Evolutionary conservation across 2,113 vertebrate genomes (phyloP), one percentile per base, ranked within the genome.

Genomic region (Rousettus leschenaultii): DNA sequence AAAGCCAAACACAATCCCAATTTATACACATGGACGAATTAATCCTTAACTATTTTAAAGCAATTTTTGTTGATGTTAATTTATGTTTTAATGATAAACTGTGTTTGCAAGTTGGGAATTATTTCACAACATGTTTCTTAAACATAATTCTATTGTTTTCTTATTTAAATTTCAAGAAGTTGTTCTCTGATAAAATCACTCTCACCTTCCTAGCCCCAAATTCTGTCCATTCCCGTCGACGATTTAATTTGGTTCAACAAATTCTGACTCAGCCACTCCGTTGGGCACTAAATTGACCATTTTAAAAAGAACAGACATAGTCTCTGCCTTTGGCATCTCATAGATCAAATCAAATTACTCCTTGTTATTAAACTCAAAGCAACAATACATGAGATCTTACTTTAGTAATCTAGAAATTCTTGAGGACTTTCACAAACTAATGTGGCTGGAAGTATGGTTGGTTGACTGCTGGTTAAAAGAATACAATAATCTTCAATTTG

Each of bases 231-330:
- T 74, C 5, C 15, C 80, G 2, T 19, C 22, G 26, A 75, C 38
- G 77, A 40, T 65, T 95, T 86, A 85, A 77, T 82, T 91, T n/a
- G 21, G 57, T 55, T 90, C 33, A 35, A 88, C 12, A 96, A 48
- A 48, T 48, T 48, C n/a, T 95, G 71, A 88, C 30, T 80, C 6
- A 91, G n/a, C 9, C 13, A 71, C 30, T 66, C 40, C 68, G n/a
- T 61, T 79, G 28, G n/a, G 14, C 18, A 89, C 43, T 86, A 95
- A 80, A 57, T 91, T 88, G 94, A 80, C 9, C 43, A 88, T 57
- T 83, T 70, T 85, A 73, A 79, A 57, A 26, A 94, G 87, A 84
- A 78, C 0, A 40, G 10, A 75, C 70, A 68, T 9, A 68, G 28
- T 33, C 6, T 30, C 57, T 91, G 21, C 30, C 12, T 78, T 91